Conservation (phyloP, 2,113 vertebrate genomes). For the Limnothrissa miodon region DNA sequence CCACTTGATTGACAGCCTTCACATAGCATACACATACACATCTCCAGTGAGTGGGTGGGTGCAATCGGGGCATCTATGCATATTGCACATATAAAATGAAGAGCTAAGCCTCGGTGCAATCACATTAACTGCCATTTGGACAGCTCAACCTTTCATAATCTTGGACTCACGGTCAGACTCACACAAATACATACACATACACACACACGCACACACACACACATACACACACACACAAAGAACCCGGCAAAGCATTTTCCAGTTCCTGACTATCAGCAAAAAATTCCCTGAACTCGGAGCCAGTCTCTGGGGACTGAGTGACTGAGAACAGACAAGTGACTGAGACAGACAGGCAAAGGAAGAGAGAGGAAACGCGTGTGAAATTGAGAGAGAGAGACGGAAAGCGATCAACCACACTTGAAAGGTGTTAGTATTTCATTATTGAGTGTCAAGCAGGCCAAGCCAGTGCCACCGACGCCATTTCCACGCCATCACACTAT, state of each 20-base stretch:
- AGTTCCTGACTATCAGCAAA: neutral
- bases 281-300: neutral
- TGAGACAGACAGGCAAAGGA: neutral
- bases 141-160: no score
- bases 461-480: neutral
- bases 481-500: neutral
- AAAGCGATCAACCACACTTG: neutral
- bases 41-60: neutral
- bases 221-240: neutral
- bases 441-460: neutral
- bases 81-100: neutral
- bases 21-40: neutral
- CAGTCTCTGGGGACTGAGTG: neutral
- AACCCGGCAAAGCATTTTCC: neutral
- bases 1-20: neutral
- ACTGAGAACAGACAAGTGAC: neutral
- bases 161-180: neutral
- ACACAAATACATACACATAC: neutral
- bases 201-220: neutral
- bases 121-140: no score
- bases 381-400: neutral
- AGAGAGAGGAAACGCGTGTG: neutral
- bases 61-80: neutral
- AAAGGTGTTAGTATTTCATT: slow-evolving; percentile 17
- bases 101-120: no score